Percentiles rank a stretch among this genome's conserved stretches.
Conservation (phyloP, 2,797 vertebrate species). For the Gadopsis bispinosus region DNA sequence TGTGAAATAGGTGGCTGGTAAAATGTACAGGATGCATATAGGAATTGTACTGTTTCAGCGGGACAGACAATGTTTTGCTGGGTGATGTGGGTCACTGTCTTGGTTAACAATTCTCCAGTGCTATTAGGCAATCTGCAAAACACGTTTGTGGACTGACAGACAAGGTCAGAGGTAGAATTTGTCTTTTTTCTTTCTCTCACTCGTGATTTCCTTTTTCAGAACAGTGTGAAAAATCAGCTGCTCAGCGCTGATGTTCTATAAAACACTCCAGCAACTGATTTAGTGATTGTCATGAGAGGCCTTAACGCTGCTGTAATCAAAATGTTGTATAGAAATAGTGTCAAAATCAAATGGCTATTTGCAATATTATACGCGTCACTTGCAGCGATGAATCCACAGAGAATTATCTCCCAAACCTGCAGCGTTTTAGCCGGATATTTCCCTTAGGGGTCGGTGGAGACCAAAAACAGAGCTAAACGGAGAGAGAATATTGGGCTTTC, state of each 20-base stretch:
- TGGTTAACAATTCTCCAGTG: conserved; percentile 60
- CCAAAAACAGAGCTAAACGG: neutral
- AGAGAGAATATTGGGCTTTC: neutral
- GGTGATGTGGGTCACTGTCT: conserved; percentile 63
- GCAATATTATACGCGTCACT: neutral
- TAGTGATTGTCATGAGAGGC: neutral
- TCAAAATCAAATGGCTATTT: neutral
- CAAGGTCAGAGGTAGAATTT: conserved; percentile 24
- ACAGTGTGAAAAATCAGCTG: neutral
- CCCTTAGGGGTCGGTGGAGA: neutral
- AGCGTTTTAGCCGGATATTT: neutral
- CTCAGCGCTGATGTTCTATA: neutral
- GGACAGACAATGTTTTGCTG: conserved; percentile 53
- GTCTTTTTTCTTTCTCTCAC: conserved; percentile 3
- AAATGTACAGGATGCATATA: conserved; percentile 42
- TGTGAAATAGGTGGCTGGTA: conserved; percentile 40
- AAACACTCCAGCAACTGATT: neutral
- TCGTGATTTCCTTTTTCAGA: conserved; percentile 23
- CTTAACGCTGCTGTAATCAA: neutral
- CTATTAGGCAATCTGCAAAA: conserved; percentile 56
- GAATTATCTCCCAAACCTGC: neutral
- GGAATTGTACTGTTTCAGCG: conserved; percentile 48
- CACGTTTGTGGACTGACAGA: conserved; percentile 14
- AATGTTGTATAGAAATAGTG: neutral
- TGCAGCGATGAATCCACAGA: neutral